Evolutionary conservation across 2,888 invertebrate genomes (phyloP).

Genomic region (Erebia epiphron): DNA sequence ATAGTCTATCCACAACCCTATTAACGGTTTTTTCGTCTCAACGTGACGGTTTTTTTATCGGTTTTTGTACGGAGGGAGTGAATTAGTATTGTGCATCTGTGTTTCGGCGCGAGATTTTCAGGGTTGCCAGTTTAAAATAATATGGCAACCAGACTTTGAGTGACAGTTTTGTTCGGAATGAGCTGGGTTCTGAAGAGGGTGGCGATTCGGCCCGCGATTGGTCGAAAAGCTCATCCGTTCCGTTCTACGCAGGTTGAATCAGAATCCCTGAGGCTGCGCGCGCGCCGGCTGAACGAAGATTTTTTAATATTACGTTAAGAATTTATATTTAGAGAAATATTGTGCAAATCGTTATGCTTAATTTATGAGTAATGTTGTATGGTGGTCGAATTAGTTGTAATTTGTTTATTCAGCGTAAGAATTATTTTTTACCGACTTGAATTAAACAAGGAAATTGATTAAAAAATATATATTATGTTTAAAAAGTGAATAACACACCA

Average conservation of each 20-base stretch:
- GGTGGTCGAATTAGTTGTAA: slow-evolving; percentile 21
- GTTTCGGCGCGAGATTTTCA: slow-evolving; percentile 64
- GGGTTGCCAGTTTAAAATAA: slow-evolving; percentile 49
- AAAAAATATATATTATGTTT: too few species aligned
- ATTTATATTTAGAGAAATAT: slow-evolving; percentile 42
- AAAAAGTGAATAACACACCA: too few species aligned
- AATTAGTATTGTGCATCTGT: slow-evolving; percentile 80
- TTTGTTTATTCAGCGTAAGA: slow-evolving; percentile 33
- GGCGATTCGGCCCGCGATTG: slow-evolving; percentile 68
- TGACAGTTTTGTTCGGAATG: slow-evolving; percentile 46
- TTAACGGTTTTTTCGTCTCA: slow-evolving; percentile 59
- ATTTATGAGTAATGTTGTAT: slow-evolving; percentile 42
- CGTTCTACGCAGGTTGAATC: slow-evolving; percentile 82
- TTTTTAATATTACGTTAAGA: slow-evolving; percentile 32
- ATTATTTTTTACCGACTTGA: background rate
- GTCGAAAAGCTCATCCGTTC: slow-evolving; percentile 78
- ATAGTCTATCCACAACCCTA: slow-evolving; percentile 80
- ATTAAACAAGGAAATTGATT: background rate
- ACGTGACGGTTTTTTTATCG: slow-evolving; percentile 65
- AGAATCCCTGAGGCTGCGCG: slow-evolving; percentile 68
- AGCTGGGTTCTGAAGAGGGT: slow-evolving; percentile 73
- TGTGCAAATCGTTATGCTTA: slow-evolving; percentile 48
- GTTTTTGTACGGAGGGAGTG: slow-evolving; percentile 67
- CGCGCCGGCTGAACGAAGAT: slow-evolving; percentile 39
- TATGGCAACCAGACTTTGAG: slow-evolving; percentile 52